Evolutionary conservation across 2,113 vertebrate species (phyloP).

Genomic region (Calidris pugnax): DNA sequence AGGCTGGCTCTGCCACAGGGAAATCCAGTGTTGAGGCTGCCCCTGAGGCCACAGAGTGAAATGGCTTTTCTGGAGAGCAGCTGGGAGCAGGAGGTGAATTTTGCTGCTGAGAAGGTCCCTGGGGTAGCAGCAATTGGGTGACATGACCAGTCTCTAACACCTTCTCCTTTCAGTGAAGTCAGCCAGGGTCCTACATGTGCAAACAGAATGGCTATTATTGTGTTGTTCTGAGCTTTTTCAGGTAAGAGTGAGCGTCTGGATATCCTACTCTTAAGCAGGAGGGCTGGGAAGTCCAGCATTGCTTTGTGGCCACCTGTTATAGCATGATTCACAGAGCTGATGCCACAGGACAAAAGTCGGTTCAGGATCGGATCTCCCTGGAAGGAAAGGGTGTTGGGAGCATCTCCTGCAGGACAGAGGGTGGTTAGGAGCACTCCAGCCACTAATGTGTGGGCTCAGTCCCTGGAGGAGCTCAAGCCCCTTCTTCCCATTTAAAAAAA

Average conservation of each 20-base stretch:
- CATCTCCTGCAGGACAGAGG: not conserved
- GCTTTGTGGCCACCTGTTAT: not conserved
- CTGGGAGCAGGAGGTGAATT: not conserved
- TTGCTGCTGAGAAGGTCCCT: not conserved
- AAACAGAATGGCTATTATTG: not conserved
- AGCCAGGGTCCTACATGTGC: not conserved
- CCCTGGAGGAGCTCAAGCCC: not conserved
- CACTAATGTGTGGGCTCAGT: not conserved
- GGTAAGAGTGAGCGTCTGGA: not conserved
- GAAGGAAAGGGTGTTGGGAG: not conserved
- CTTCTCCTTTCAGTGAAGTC: not conserved
- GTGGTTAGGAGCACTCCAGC: not conserved
- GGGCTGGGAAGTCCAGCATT: not conserved
- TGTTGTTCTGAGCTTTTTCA: not conserved
- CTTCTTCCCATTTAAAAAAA: not conserved
- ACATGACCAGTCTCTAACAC: not conserved
- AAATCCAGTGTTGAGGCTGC: not conserved
- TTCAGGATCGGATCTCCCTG: not conserved
- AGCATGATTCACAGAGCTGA: not conserved
- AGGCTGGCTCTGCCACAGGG: not conserved
- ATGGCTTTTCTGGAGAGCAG: not conserved
- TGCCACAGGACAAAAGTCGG: not conserved
- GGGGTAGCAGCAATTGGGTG: too few relatives aligned
- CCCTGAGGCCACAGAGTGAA: not conserved
- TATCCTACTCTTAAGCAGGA: not conserved